phyloP scores from a whole-genome alignment of 2,113 vertebrate species.

The Ochotona princeps region DNA sequence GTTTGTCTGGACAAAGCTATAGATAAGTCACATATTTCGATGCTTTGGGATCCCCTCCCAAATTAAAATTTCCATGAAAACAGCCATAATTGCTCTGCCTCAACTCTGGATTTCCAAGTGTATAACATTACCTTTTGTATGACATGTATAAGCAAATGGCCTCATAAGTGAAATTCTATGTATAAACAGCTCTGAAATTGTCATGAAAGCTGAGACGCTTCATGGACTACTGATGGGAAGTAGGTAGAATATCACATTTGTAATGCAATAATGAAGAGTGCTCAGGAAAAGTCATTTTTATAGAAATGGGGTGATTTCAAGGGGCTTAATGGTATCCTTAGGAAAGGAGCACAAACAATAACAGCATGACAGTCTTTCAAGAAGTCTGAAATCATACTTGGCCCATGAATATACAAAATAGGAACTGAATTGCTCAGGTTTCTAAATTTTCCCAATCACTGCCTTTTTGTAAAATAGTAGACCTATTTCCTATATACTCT shows the following conservation, averaged over 20 bases:
- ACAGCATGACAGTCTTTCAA: not conserved
- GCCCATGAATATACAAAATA: not conserved
- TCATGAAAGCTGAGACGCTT: conserved; percentile 63
- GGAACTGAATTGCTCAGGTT: not conserved
- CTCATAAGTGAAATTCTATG: not conserved
- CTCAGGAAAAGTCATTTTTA: conserved; percentile 70
- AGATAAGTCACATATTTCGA: not conserved
- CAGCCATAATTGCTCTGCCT: not conserved
- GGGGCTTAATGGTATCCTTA: not conserved
- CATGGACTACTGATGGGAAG: conserved; percentile 74
- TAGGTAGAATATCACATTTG: conserved; percentile 71
- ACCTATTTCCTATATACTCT: not conserved
- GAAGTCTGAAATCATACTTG: conserved; percentile 48
- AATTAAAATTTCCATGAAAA: not conserved
- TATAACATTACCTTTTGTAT: not conserved
- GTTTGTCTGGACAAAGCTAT: not conserved
- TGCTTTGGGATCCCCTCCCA: not conserved
- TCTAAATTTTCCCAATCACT: not conserved
- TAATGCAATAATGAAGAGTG: conserved; percentile 65
- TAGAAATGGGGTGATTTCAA: conserved; percentile 55
- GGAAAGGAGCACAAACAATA: conserved; percentile 59
- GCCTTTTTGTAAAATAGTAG: not conserved
- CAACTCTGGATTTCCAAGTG: not conserved
- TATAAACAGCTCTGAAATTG: conserved; percentile 57
- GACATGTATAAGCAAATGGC: conserved; percentile 63